These are phyloP conservation scores for Gallinago paraguaiae DNA, from an alignment of 2,113 vertebrate genomes.

Conservation along the genomic window DNA sequence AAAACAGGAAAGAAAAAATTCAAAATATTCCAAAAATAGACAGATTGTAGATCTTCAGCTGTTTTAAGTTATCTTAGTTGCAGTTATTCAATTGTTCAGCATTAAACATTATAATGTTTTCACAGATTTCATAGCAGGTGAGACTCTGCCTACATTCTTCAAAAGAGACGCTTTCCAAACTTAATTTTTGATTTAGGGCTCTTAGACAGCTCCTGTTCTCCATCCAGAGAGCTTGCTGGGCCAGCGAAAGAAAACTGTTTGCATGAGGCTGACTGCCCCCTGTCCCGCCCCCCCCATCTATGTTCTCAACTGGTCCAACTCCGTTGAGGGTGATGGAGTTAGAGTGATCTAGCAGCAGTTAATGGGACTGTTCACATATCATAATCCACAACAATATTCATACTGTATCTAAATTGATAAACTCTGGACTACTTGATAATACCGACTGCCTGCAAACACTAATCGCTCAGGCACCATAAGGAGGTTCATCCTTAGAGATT, in stretches of 20 bases:
- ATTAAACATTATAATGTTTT: conserved; percentile 19
- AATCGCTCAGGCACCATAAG: background rate
- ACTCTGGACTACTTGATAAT: background rate
- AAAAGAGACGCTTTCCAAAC: conserved; percentile 22
- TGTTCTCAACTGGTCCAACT: background rate
- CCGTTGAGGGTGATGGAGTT: background rate
- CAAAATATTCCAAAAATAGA: conserved; percentile 18
- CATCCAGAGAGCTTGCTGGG: background rate
- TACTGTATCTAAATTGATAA: background rate
- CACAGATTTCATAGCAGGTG: conserved; percentile 28
- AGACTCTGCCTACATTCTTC: conserved; percentile 15
- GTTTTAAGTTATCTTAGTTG: conserved; percentile 27
- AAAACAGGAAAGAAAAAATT: conserved; percentile 13
- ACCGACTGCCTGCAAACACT: background rate
- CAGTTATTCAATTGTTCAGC: background rate
- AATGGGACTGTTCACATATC: background rate
- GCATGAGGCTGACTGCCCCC: background rate
- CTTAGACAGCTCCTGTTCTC: conserved; percentile 15
- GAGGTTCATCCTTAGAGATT: conserved; percentile 13
- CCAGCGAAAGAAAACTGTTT: background rate
- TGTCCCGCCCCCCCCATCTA: background rate
- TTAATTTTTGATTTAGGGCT: conserved; percentile 38
- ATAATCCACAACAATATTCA: background rate
- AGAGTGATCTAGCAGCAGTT: conserved; percentile 8
- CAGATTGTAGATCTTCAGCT: background rate